Conservation (phyloP, 1,140 invertebrate genomes). For the Aphis craccivora region DNA sequence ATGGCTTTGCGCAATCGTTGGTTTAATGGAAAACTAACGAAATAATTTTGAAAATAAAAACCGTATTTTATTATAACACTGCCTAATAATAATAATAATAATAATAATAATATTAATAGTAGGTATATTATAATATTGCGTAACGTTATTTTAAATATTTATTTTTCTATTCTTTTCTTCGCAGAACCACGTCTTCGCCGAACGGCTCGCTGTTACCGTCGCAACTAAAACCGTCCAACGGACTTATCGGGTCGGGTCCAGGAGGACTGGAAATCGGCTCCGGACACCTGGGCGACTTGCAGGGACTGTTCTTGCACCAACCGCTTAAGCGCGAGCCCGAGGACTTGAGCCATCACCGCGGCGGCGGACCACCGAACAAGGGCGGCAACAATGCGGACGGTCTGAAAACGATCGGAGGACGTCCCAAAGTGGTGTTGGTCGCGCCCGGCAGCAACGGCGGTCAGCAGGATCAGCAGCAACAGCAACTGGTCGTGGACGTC, state of each 20-base stretch:
- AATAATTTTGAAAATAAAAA: constrained; percentile 6
- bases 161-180: constrained; percentile 46
- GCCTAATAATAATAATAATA: not conserved
- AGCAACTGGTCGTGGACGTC: constrained; percentile 66
- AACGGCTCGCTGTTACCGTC: constrained; percentile 64
- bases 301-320: constrained; percentile 72
- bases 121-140: not conserved
- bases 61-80: not conserved
- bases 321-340: constrained; percentile 73
- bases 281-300: constrained; percentile 69
- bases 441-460: constrained; percentile 62
- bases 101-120: too few relatives aligned
- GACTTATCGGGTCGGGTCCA: constrained; percentile 67
- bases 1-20: not conserved
- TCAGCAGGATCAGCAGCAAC: constrained; percentile 59
- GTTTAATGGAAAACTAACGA: not conserved
- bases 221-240: constrained; percentile 68
- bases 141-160: not conserved
- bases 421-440: constrained; percentile 65
- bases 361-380: constrained; percentile 60
- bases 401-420: constrained; percentile 61
- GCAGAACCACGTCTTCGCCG: constrained; percentile 63
- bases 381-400: constrained; percentile 62
- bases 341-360: constrained; percentile 68
- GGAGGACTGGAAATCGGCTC: constrained; percentile 65